Evolutionary conservation across 1,140 invertebrate genomes (phyloP), one percentile per base, ranked within the genome.

Genomic region (Hycleus cichorii): DNA sequence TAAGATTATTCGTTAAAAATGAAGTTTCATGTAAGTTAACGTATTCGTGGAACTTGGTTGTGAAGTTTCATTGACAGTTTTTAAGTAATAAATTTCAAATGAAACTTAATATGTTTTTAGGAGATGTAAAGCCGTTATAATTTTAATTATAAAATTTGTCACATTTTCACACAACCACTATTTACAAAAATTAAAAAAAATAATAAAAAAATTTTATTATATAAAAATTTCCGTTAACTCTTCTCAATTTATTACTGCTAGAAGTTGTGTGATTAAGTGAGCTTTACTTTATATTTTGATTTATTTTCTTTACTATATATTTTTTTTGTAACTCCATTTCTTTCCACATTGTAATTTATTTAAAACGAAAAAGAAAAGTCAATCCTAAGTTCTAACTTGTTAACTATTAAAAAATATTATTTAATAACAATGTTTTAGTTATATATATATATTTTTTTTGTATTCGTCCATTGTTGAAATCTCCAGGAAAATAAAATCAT

Each of bases 11-110:
- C 71, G 72, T 74, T 74, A 69, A 71, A 70, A 72, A 71, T 72
- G 70, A 72, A 74, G 69, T 72, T 74, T 74, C 71, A 73, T 74
- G 72, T 74, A 74, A 74, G 72, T 74, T 74, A 72, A 74, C 66
- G 71, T 74, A 72, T 72, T 71, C 64, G 69, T 71, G 69, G 69
- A 74, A 74, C 72, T 72, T 73, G 70, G 68, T 73, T 72, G 72
- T 72, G 68, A 73, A 73, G 69, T 73, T 73, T 72, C 70, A 69
- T 68, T 68, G 66, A 66, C 65, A 69, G 62, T 70, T 69, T 64
- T 32, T 53, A 59, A 56, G 44, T 46, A 55, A 55, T 65, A 67
- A 67, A 68, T 72, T 72, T 72, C 70, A 68, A 70, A 71, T 71
- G 71, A 73, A 73, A 74, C 72, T 73, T 73, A 72, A 74, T 67